phyloP scores from a whole-genome alignment of 2,113 vertebrate species.

The Bambusicola thoracicus region DNA sequence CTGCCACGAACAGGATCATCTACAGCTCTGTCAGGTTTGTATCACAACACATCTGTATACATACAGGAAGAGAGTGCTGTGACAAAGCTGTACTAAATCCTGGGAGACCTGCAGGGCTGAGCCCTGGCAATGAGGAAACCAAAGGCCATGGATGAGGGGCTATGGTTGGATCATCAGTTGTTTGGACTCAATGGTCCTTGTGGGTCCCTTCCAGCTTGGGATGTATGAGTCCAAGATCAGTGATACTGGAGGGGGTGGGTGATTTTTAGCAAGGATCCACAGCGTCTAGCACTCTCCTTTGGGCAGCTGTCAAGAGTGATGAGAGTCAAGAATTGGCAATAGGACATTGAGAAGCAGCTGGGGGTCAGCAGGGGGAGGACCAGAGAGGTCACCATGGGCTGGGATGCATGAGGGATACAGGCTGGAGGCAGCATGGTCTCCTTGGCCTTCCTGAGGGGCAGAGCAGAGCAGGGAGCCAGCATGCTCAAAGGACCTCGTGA shows the following conservation, averaged over 20 bases:
- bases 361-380: neutral
- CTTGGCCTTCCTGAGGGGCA: neutral
- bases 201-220: neutral
- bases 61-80: neutral
- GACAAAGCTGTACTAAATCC: neutral
- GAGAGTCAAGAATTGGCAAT: neutral
- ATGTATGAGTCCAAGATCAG: neutral
- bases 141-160: neutral
- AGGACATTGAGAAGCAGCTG: neutral
- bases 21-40: neutral
- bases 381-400: fast-evolving
- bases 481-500: neutral
- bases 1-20: no score
- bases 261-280: neutral
- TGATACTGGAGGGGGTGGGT: neutral
- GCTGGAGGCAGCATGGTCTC: neutral
- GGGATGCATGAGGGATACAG: fast-evolving
- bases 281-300: neutral
- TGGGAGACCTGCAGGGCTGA: neutral
- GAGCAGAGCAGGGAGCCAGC: neutral
- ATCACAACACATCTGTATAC: fast-evolving
- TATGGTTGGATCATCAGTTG: fast-evolving
- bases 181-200: neutral
- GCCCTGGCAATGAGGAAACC: neutral
- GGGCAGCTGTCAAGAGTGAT: neutral